phyloP scores from a whole-genome alignment of 1,140 invertebrate genomes.

The Coboldia fuscipes region DNA sequence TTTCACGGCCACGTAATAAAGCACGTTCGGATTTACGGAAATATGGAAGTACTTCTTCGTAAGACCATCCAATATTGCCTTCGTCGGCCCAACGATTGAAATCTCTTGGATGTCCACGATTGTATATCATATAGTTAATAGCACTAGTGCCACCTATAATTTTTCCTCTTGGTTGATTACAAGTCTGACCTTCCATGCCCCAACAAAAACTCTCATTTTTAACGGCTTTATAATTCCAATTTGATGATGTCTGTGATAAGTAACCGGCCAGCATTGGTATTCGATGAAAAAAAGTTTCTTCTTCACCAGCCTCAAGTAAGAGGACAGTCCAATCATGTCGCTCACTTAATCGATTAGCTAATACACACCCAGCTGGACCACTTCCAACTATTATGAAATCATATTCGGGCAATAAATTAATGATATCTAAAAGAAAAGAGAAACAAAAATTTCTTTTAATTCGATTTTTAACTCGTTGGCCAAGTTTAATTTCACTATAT shows the following conservation, averaged over 20 bases:
- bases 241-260: conserved; percentile 28
- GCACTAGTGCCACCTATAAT: conserved; percentile 51
- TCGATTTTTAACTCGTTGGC: neutral
- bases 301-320: conserved; percentile 40
- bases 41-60: conserved; percentile 44
- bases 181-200: conserved; percentile 26
- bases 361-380: conserved; percentile 49
- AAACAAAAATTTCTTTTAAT: neutral
- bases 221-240: conserved; percentile 50
- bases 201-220: conserved; percentile 33
- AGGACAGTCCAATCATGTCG: conserved; percentile 26
- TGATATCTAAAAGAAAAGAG: neutral
- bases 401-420: conserved; percentile 23
- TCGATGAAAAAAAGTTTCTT: conserved; percentile 41
- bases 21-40: conserved; percentile 36
- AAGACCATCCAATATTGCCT: conserved; percentile 50
- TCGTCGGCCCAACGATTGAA: conserved; percentile 51
- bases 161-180: conserved; percentile 35
- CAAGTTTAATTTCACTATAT: neutral
- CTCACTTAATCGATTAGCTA: conserved; percentile 51
- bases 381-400: conserved; percentile 77
- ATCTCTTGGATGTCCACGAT: conserved; percentile 52
- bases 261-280: conserved; percentile 37
- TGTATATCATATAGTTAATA: conserved; percentile 79
- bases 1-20: conserved; percentile 22